A percentile compares a stretch with the other conserved stretches of the same genome.
phyloP scores from a whole-genome alignment of 1,140 invertebrate species.

The Cherax quadricarinatus region DNA sequence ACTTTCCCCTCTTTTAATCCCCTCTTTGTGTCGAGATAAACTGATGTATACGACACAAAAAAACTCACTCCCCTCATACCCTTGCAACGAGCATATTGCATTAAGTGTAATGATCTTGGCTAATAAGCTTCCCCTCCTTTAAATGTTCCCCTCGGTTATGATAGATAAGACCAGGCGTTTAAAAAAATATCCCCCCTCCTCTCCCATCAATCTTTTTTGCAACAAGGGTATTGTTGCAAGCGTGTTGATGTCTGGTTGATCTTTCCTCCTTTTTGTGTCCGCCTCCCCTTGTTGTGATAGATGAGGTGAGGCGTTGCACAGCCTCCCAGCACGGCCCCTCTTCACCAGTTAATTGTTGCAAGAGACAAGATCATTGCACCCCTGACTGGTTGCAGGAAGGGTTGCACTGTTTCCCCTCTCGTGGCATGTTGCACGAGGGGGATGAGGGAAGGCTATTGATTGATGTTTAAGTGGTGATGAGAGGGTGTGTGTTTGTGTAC shows the following conservation, averaged over 20 bases:
- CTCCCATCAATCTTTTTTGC: constrained; percentile 7
- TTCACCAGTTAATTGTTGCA: constrained; percentile 43
- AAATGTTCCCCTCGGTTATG: neutral
- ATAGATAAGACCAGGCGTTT: neutral
- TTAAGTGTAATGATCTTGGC: constrained; percentile 40
- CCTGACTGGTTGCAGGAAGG: constrained; percentile 29
- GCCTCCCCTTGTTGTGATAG: constrained; percentile 28
- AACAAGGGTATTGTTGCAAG: constrained; percentile 66
- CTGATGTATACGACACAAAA: neutral
- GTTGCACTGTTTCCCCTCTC: constrained; percentile 29
- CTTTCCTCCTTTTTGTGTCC: neutral
- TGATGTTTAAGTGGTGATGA: neutral
- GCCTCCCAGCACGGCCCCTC: neutral
- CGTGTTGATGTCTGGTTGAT: neutral
- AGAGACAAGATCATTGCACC: constrained; percentile 21
- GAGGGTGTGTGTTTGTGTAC: neutral
- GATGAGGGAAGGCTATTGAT: neutral
- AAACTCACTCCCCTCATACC: neutral
- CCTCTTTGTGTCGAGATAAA: neutral
- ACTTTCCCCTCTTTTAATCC: constrained; percentile 32
- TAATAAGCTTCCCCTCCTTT: constrained; percentile 28
- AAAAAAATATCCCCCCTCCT: constrained; percentile 11
- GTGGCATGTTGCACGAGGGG: constrained; percentile 28
- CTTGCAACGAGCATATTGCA: constrained; percentile 64
- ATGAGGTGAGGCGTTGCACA: neutral